A percentile compares a stretch with the other conserved stretches of the same genome.
phyloP scores from a whole-genome alignment of 2,113 vertebrate species.

The Heterocephalus glaber region DNA sequence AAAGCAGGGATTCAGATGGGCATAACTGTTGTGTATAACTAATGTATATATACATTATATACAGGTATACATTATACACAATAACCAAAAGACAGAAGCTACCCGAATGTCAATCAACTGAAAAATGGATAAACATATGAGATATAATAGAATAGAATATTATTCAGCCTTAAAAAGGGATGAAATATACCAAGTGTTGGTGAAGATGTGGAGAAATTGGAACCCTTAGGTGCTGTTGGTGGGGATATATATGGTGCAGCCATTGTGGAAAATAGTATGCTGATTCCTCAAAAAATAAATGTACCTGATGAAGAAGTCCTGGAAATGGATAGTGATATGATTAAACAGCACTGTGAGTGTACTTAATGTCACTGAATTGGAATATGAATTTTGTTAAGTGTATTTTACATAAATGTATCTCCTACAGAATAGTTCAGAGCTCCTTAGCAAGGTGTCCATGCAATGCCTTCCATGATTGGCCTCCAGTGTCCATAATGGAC shows the following conservation, averaged over 20 bases:
- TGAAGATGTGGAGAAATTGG: background rate
- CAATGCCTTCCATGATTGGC: background rate
- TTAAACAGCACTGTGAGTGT: background rate
- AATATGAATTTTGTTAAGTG: background rate
- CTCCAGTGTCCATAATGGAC: background rate
- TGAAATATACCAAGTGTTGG: background rate
- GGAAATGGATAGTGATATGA: background rate
- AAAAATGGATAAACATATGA: background rate
- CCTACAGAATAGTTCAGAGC: background rate
- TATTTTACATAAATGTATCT: background rate
- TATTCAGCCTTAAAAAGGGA: background rate
- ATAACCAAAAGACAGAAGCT: background rate
- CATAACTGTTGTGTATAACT: background rate
- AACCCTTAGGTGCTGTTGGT: background rate
- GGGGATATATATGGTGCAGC: background rate
- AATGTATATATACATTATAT: too few relatives aligned
- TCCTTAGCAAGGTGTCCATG: background rate
- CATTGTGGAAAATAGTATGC: background rate
- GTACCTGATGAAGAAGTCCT: background rate
- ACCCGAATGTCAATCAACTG: background rate
- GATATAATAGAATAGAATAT: background rate
- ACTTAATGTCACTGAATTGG: background rate
- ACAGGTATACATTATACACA: too few relatives aligned
- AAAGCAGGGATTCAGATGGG: background rate
- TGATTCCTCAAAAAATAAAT: background rate